Conservation (phyloP, 2,888 invertebrate species). For the Perithous albicinctus region DNA sequence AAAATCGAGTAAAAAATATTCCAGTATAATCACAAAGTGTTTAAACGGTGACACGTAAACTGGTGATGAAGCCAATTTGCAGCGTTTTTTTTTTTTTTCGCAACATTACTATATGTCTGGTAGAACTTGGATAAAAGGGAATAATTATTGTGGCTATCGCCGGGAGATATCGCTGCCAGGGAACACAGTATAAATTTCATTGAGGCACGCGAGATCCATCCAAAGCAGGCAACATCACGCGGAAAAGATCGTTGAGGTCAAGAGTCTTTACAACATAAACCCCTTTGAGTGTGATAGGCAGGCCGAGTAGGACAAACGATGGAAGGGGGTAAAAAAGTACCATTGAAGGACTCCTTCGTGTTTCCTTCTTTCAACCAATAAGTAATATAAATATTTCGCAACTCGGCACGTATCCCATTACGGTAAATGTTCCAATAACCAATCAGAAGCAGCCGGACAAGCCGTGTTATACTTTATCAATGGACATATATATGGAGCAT, state of each 20-base stretch:
- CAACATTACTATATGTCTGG: slow-evolving; percentile 3
- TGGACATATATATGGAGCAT: no score
- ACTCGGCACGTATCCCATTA: neutral
- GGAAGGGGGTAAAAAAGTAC: slow-evolving; percentile 15
- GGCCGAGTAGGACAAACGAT: slow-evolving; percentile 35
- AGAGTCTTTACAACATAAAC: slow-evolving; percentile 31
- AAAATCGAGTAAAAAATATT: neutral
- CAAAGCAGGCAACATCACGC: slow-evolving; percentile 77
- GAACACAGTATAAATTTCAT: slow-evolving; percentile 78
- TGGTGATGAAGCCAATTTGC: neutral
- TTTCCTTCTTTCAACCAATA: neutral
- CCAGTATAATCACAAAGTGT: neutral
- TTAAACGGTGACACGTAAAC: neutral
- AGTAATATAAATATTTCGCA: neutral
- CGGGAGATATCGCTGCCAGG: slow-evolving; percentile 76
- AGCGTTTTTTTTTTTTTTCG: slow-evolving; percentile 4
- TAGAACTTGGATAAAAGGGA: slow-evolving; percentile 79
- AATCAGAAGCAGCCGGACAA: neutral
- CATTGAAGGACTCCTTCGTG: neutral
- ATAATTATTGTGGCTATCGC: slow-evolving; percentile 83
- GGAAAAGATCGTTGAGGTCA: slow-evolving; percentile 73
- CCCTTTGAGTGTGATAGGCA: slow-evolving; percentile 16
- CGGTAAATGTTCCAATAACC: neutral
- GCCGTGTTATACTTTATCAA: neutral
- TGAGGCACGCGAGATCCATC: slow-evolving; percentile 81